phyloP scores from a whole-genome alignment of 2,113 vertebrate species.

The Callionymus lyra region DNA sequence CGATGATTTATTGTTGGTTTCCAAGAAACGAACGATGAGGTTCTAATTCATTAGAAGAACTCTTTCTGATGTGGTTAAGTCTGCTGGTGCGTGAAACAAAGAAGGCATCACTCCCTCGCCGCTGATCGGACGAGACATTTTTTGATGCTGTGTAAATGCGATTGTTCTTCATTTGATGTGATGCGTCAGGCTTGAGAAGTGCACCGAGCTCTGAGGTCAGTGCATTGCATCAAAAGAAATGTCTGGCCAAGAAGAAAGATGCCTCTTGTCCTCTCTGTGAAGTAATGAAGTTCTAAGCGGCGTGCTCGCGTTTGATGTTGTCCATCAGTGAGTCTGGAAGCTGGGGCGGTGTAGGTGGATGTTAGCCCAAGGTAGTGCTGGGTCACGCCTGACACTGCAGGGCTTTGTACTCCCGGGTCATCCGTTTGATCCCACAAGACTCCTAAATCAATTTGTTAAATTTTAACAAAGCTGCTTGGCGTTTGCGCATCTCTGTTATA shows the following conservation, averaged over 20 bases:
- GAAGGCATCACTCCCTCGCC: too few species aligned
- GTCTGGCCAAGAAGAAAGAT: conserved; percentile 23
- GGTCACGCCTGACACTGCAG: conserved; percentile 24
- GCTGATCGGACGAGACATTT: too few species aligned
- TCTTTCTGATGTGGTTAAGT: too few species aligned
- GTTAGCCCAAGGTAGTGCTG: conserved; percentile 18
- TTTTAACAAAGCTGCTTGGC: too few species aligned
- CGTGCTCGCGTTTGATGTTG: conserved; percentile 41
- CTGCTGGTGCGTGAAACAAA: too few species aligned
- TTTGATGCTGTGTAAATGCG: too few species aligned
- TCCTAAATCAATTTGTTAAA: conserved; percentile 10
- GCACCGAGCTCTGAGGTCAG: conserved; percentile 21
- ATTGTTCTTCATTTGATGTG: conserved; percentile 1
- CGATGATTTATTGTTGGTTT: too few species aligned
- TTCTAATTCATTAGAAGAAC: too few species aligned
- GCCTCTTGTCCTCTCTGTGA: conserved; percentile 49
- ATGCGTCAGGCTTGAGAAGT: conserved; percentile 10
- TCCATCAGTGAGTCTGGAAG: conserved; percentile 40
- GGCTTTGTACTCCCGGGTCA: conserved; percentile 37
- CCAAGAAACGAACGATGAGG: too few species aligned
- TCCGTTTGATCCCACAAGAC: conserved; percentile 47
- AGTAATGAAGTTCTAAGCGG: conserved; percentile 46
- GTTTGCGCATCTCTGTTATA: too few species aligned
- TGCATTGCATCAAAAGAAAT: conserved; percentile 46
- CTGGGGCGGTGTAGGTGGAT: conserved; percentile 28